Evolutionary conservation across 2,888 invertebrate species (phyloP).

Genomic region (Chrysolina americana): DNA sequence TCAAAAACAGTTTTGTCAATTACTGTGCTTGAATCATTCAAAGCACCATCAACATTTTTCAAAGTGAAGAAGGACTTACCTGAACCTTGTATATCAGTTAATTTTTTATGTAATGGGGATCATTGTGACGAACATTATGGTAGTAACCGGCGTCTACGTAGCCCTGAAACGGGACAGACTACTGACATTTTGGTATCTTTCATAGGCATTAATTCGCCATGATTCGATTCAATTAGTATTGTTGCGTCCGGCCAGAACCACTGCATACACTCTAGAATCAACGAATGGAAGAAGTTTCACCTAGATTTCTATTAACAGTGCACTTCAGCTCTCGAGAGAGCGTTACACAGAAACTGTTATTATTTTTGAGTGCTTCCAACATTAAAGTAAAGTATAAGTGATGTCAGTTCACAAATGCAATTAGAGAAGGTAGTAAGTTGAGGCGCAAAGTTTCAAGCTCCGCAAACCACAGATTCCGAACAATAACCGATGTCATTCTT

Average conservation of each 20-base stretch:
- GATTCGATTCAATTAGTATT: too few species aligned
- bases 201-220: too few species aligned
- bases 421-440: constrained; percentile 9
- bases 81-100: too few species aligned
- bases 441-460: constrained; percentile 3
- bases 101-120: too few species aligned
- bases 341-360: constrained; percentile 8
- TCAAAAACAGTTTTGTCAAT: too few species aligned
- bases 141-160: too few species aligned
- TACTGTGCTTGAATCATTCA: too few species aligned
- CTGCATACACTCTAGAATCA: not conserved
- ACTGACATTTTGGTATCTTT: too few species aligned
- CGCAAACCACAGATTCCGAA: not conserved
- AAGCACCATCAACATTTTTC: too few species aligned
- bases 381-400: constrained; percentile 11
- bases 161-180: too few species aligned
- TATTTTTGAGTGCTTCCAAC: constrained; percentile 13
- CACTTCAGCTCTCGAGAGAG: constrained; percentile 7
- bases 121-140: too few species aligned
- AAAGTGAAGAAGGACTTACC: too few species aligned
- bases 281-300: not conserved
- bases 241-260: not conserved
- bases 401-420: constrained; percentile 20
- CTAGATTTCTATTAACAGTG: not conserved
- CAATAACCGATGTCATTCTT: constrained; percentile 3